Base-by-base conservation (phyloP, 2,888 invertebrate genomes). In the Hyposoter didymator region DNA sequence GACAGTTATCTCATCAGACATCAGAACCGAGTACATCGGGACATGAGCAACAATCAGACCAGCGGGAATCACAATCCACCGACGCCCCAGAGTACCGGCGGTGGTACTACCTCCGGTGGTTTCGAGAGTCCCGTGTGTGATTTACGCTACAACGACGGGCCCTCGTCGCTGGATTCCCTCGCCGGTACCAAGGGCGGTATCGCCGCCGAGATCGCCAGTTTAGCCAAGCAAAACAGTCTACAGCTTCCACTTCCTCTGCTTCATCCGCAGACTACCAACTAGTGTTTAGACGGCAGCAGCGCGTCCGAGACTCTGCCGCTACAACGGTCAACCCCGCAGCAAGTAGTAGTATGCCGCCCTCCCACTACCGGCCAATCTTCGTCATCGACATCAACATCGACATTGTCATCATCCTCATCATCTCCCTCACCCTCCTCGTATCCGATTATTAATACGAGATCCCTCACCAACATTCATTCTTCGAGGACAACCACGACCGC, bases 1-100 rank as follows among this genome's bases (percentile, higher is more conserved):
- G 97, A 97, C 94, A 96, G 97, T 93, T 97, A 97, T 94, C 95
- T 97, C 87, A 97, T 97, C 92, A 95, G 97, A 90, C 97, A 97
- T 93, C 96, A 96, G 94, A 96, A 97, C 94, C 96, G 96, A 90
- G 96, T 97, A 87, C 97, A 97, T 93, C 96, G 96, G 88, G 94
- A 94, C 84, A 90, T 93, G 90, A 93, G 91, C 88, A 67, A 78
- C 67, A 67, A 69, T 55, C 93, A 93, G 88, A 90, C 90, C 86
- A 91, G 88, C 78, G 52, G 28, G 83, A 93, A 93, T 87, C 93
- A 94, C 59, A 78, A 78, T 85, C 94, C 94, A 47, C 88, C 93
- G 69, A 94, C 94, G 64, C 94, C 94, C 0, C 93, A 93, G 86
- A 93, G 93, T 82, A 90, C 91, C 47, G 92, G 93, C 1, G 90